A percentile compares a stretch with the other conserved stretches of the same genome.
phyloP scores from a whole-genome alignment of 2,888 invertebrate species.

The Melieria crassipennis region DNA sequence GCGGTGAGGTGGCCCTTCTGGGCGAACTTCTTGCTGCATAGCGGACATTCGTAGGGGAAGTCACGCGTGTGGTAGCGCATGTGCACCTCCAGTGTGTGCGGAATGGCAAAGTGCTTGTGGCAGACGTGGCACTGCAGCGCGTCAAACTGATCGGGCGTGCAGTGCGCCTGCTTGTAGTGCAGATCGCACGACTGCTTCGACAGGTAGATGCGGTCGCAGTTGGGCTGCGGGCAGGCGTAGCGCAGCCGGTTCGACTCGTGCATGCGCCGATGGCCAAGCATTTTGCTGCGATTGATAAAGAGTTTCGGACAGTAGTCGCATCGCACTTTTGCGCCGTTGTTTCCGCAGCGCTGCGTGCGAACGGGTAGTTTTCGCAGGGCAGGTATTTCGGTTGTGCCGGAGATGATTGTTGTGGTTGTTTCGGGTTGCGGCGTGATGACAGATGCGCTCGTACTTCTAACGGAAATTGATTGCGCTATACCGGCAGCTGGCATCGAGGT shows the following conservation, averaged over 20 bases:
- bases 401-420: too few relatives aligned
- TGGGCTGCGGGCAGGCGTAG: constrained; percentile 28
- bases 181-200: constrained; percentile 38
- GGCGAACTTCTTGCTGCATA: constrained; percentile 31
- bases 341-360: too few relatives aligned
- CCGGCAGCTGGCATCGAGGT: too few relatives aligned
- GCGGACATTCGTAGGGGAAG: constrained; percentile 31
- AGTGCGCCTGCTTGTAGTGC: constrained; percentile 37
- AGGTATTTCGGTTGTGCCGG: too few relatives aligned
- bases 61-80: constrained; percentile 42
- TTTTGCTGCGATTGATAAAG: constrained; percentile 33
- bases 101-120: constrained; percentile 33
- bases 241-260: constrained; percentile 37
- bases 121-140: constrained; percentile 34
- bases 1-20: constrained; percentile 41
- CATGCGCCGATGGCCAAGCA: constrained; percentile 37
- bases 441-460: too few relatives aligned
- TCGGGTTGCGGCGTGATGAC: too few relatives aligned
- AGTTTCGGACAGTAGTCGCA: constrained; percentile 36
- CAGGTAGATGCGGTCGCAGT: constrained; percentile 37
- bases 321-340: too few relatives aligned
- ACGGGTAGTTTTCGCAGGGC: too few relatives aligned
- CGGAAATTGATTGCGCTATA: too few relatives aligned
- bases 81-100: constrained; percentile 38
- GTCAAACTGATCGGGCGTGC: constrained; percentile 23